Evolutionary conservation across 1,140 invertebrate species (phyloP), one percentile per base, ranked within the genome.

Genomic region (Akabosia matsudoensis): DNA sequence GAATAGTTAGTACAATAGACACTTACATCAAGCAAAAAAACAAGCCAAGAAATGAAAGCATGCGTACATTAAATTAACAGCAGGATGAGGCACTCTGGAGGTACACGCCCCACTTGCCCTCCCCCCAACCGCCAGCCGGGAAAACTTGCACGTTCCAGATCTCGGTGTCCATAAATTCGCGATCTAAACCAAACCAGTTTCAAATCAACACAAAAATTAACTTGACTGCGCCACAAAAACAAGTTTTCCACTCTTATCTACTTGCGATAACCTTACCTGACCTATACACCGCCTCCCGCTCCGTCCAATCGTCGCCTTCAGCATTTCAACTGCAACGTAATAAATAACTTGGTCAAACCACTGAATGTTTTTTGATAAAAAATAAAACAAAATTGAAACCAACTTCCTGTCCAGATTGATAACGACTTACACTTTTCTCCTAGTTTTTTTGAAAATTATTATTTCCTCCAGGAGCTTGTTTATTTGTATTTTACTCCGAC

Each of bases 141-240:
- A 67, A 67, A 67, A 67, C 31, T 67, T 67, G 22, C 61, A 10
- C 13, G 26, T 45, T 72, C 33, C 70, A 51, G 70, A 72, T 72
- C 70, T 51, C 70, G 37, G n/a, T 22, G 24, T 72, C 70, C 70
- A 72, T 18, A 51, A 22, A 67, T 10, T 67, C 2, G 61, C 61
- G n/a, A 7, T 30, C 61, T 67, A 30, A 67, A 67, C 24, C 24
- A 61, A 61, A 14, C n/a, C n/a, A 61, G 24, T 7, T 10, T 10
- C 37, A 45, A 45, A 45, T 10, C 18, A 10, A 45, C 18, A 18
- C 37, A n/a, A 22, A 4, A 61, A 13, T n/a, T n/a, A n/a, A n/a
- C n/a, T n/a, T n/a, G n/a, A n/a, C n/a, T n/a, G n/a, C n/a, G n/a
- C n/a, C n/a, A n/a, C n/a, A n/a, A n/a, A n/a, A n/a, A n/a, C n/a